Evolutionary conservation across 2,797 vertebrate species (phyloP), one percentile per base, ranked within the genome.

Genomic region (Chaetophractus vellerosus): DNA sequence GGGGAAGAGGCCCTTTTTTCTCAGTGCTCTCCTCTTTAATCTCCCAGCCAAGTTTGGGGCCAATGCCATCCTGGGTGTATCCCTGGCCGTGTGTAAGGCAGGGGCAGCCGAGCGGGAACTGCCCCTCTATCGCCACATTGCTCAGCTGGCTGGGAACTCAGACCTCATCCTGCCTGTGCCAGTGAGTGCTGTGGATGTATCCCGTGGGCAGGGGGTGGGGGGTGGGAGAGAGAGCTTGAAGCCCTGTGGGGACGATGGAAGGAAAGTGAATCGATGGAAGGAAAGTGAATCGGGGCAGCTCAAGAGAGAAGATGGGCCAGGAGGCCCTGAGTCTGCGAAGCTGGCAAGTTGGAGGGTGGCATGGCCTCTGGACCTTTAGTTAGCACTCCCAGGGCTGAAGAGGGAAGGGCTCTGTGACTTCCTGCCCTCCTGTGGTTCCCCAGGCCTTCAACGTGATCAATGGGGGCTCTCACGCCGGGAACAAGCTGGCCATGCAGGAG

Each of bases 381-480:
- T 78, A n/a, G 26, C 0, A 38, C n/a, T 91, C 61, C 15, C 21
- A 19, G 57, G 61, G 5, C 6, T 0, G 2, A 64, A 74, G 18
- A 48, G 85, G 74, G 33, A 55, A 0, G 21, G 72, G 75, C 48
- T 88, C 76, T 88, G 19, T 71, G 85, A 74, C 38, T 21, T 66
- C 82, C 52, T 93, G 83, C 93, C 88, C 86, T 90, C 33, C 12
- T 0, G 74, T 50, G 93, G 55, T 63, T 98, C 87, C 93, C 96
- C 74, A 99, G 99, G 99, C 99, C 80, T 99, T 99, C 97, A 99
- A 99, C 0, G 99, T 99, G 92, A 99, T 99, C 98, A 99, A 99
- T 0, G 99, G 99, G 10, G 99, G 99, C 63, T 99, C 99, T 89
- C 99, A 99, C 0, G 99, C 99, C 38, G 99, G 99, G 19, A 99